These are phyloP conservation scores for Hapalemur alaotrensis DNA, from an alignment of 2,797 vertebrate species.

Conservation along the genomic window DNA sequence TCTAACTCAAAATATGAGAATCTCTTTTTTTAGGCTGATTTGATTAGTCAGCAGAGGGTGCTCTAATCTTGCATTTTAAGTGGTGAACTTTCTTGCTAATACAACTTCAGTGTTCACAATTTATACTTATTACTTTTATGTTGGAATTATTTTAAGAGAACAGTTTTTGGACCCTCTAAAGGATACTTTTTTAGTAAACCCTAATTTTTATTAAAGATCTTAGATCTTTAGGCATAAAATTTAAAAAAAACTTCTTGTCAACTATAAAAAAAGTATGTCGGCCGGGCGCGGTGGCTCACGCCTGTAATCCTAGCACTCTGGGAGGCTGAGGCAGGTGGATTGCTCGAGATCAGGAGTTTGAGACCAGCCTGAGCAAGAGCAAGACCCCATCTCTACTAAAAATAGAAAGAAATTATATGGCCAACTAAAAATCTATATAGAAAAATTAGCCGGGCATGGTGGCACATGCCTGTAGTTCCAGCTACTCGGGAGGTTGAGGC, in stretches of 20 bases:
- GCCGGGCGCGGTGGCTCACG: too few relatives aligned
- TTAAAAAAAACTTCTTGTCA: constrained; percentile 12
- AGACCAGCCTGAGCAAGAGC: too few relatives aligned
- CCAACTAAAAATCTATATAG: too few relatives aligned
- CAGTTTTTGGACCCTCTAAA: constrained; percentile 1
- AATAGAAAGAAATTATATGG: too few relatives aligned
- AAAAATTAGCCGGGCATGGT: too few relatives aligned
- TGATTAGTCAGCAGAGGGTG: constrained; percentile 82
- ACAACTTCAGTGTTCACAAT: background rate
- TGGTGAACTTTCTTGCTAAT: background rate
- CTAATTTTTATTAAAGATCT: constrained; percentile 21
- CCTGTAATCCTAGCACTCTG: too few relatives aligned
- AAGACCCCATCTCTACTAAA: too few relatives aligned
- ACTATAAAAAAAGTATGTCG: background rate
- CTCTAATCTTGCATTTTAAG: constrained; percentile 71
- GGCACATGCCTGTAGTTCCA: too few relatives aligned
- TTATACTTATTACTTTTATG: background rate
- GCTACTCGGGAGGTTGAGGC: too few relatives aligned
- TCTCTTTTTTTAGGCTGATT: background rate
- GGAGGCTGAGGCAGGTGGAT: too few relatives aligned
- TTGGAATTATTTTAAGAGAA: constrained; percentile 18
- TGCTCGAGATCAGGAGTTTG: too few relatives aligned
- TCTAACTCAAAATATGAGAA: background rate
- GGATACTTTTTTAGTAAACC: background rate
- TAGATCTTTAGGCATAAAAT: background rate